phyloP scores from a whole-genome alignment of 2,113 vertebrate species.

The Pristiophorus japonicus region DNA sequence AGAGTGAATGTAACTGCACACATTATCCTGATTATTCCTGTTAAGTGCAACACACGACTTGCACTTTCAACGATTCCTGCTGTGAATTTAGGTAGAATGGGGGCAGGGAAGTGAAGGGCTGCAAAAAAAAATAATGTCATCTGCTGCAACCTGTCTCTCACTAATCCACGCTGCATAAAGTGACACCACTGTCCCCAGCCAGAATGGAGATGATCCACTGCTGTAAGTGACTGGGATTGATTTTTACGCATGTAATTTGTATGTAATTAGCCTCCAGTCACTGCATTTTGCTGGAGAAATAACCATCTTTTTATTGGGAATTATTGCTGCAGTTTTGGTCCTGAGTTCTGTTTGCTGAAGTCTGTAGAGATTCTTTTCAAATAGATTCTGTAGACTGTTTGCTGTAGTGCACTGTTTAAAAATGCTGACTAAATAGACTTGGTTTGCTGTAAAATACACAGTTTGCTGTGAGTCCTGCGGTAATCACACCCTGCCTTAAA shows the following conservation, averaged over 20 bases:
- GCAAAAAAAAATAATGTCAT: neutral
- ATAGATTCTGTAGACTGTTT: neutral
- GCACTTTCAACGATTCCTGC: neutral
- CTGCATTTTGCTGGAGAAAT: neutral
- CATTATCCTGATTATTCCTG: neutral
- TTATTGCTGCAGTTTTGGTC: neutral
- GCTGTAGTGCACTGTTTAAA: neutral
- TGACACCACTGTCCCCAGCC: neutral
- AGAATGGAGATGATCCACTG: neutral
- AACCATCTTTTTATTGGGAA: neutral
- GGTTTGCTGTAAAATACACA: neutral
- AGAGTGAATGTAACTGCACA: neutral
- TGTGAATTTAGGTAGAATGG: neutral
- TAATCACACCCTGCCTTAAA: neutral
- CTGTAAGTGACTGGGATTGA: neutral
- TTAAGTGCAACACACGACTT: neutral
- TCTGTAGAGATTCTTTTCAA: neutral
- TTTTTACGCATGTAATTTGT: neutral
- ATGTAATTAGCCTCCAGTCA: neutral
- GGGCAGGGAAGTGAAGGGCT: neutral
- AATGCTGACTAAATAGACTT: neutral
- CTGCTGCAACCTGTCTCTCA: neutral
- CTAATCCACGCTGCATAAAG: neutral
- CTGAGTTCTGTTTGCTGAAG: neutral
- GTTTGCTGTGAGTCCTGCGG: neutral